Evolutionary conservation across 2,888 invertebrate genomes (phyloP).

Genomic region (Spodoptera littoralis): DNA sequence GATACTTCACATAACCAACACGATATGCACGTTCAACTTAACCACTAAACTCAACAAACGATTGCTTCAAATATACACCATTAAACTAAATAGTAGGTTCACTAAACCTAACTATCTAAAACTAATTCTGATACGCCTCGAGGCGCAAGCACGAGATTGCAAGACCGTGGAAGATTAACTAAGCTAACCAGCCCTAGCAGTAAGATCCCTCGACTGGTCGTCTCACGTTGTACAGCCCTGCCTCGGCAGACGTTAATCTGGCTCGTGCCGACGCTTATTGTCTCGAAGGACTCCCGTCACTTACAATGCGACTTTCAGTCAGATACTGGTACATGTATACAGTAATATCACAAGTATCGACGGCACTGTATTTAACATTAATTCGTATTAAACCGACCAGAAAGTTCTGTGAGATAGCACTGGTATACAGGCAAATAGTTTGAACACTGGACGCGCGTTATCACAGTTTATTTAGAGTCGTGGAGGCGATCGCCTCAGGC

Average conservation of each 20-base stretch:
- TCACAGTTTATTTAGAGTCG: slow-evolving; percentile 80
- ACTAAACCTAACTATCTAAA: slow-evolving; percentile 64
- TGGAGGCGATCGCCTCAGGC: slow-evolving; percentile 72
- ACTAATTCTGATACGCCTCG: slow-evolving; percentile 67
- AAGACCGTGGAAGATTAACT: slow-evolving; percentile 72
- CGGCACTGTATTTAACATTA: slow-evolving; percentile 74
- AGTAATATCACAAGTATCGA: slow-evolving; percentile 81
- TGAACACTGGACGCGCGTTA: slow-evolving; percentile 86
- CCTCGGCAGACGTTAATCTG: slow-evolving; percentile 68
- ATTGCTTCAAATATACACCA: slow-evolving; percentile 70
- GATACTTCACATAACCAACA: slow-evolving; percentile 80
- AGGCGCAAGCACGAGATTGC: slow-evolving; percentile 75
- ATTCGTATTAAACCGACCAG: slow-evolving; percentile 70
- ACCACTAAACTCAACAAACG: slow-evolving; percentile 75
- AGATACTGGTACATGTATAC: slow-evolving; percentile 65
- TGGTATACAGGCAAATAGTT: slow-evolving; percentile 68
- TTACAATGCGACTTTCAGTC: slow-evolving; percentile 64
- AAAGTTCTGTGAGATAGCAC: slow-evolving; percentile 65
- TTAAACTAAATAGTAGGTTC: slow-evolving; percentile 62
- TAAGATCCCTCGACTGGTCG: slow-evolving; percentile 65
- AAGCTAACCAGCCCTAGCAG: slow-evolving; percentile 66
- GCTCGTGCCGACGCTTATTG: slow-evolving; percentile 66
- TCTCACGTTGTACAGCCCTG: slow-evolving; percentile 64
- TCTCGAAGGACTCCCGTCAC: slow-evolving; percentile 61
- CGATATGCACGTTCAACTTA: slow-evolving; percentile 84